Evolutionary conservation across 2,113 vertebrate genomes (phyloP).

Genomic region (Notarius lentiginosus): DNA sequence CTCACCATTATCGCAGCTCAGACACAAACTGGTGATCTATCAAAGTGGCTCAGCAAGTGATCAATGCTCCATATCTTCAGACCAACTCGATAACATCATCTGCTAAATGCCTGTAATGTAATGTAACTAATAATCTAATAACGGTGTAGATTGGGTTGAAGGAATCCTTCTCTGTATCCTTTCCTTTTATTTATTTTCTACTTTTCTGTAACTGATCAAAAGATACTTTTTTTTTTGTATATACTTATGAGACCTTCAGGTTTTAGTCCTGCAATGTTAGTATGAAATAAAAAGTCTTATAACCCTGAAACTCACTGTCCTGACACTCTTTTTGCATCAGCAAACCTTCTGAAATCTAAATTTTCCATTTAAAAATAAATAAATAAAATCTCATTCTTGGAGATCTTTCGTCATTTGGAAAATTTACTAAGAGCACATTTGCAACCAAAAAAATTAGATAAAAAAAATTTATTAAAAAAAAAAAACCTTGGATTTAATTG

Average conservation of each 20-base stretch:
- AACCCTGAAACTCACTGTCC: not conserved
- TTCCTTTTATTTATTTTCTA: not conserved
- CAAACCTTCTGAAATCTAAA: not conserved
- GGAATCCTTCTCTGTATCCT: not conserved
- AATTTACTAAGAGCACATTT: not conserved
- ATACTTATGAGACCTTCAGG: not conserved
- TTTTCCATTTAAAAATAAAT: too few relatives aligned
- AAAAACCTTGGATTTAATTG: not conserved
- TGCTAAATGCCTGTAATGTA: too few relatives aligned
- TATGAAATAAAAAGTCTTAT: not conserved
- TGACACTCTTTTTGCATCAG: not conserved
- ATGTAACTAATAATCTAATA: not conserved
- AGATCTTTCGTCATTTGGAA: not conserved
- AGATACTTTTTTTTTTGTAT: not conserved
- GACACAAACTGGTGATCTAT: not conserved
- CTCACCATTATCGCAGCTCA: not conserved
- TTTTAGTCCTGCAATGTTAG: not conserved
- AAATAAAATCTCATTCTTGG: not conserved
- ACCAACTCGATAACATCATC: not conserved
- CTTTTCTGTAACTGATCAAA: not conserved
- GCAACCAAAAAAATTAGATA: not conserved
- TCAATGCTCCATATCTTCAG: not conserved
- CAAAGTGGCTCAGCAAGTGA: not conserved
- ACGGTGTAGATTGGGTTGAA: not conserved
- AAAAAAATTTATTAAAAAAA: not conserved